These are phyloP conservation scores for Zalophus californianus DNA, from an alignment of 2,797 vertebrate genomes.

Conservation along the genomic window DNA sequence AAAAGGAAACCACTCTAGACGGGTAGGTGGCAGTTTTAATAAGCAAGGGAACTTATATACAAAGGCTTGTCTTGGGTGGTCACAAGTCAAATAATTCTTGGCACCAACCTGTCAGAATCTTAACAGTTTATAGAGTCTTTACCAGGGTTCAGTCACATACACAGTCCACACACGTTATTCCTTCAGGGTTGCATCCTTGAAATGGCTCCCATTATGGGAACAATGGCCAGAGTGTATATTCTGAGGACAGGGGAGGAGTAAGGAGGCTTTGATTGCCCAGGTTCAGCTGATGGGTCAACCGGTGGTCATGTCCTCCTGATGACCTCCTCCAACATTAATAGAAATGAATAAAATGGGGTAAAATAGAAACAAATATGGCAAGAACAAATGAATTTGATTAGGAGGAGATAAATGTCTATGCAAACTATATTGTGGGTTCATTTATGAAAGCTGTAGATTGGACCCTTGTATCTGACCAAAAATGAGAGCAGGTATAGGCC, in stretches of 20 bases:
- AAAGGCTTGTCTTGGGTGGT: neutral
- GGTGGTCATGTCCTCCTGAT: neutral
- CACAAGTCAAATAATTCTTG: neutral
- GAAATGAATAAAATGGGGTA: neutral
- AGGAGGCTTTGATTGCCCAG: neutral
- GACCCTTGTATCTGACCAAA: neutral
- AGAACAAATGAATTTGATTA: neutral
- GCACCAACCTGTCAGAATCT: neutral
- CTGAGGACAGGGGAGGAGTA: neutral
- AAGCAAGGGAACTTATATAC: neutral
- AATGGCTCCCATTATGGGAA: neutral
- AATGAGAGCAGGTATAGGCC: neutral
- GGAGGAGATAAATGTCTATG: neutral
- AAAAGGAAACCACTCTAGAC: neutral
- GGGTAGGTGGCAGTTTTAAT: neutral
- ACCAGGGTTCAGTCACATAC: neutral
- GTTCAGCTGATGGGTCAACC: neutral
- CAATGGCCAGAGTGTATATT: neutral
- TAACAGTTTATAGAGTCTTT: neutral
- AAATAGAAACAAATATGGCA: neutral
- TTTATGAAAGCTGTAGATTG: neutral
- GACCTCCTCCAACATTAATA: neutral
- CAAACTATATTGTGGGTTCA: neutral
- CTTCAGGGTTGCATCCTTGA: neutral
- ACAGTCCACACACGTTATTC: neutral